Evolutionary conservation across 2,888 invertebrate species (phyloP), one percentile per base, ranked within the genome.

Genomic region (Schizotus pectinicornis): DNA sequence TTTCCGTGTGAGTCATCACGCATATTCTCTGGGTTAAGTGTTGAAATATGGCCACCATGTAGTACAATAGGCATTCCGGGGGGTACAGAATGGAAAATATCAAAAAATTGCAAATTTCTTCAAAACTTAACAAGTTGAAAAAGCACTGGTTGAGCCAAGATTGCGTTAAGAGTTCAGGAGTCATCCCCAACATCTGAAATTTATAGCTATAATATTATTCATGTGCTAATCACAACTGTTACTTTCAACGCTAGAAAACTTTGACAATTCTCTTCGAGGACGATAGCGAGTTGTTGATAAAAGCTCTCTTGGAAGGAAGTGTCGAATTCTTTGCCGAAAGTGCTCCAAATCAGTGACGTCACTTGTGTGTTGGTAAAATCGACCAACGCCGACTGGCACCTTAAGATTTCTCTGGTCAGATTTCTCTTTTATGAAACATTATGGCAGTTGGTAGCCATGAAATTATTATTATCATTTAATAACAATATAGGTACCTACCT

Each of bases 71-170:
- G 48, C 61, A 63, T 52, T 70, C 70, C 6, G 61, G 41, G 6
- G 68, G 66, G 57, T 59, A 69, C 37, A 70, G 45, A 37, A 68
- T 45, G 6, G 58, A 45, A 35, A 70, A 56, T 8, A 46, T 31
- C 7, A 69, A 14, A 42, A 67, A 70, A 51, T 68, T 69, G 34
- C 67, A 68, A 12, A 70, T 59, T 62, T 70, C 70, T 47, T 59
- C 51, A 53, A 67, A 70, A 9, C 49, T 51, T 7, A 70, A 52
- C 31, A 64, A 57, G 38, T 67, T 63, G 37, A 70, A 66, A 22
- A 69, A 70, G 50, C 65, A 65, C 33, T 70, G 68, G 12, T 58
- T 63, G 7, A 69, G 42, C 67, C 68, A 70, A 47, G 61, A 66
- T 48, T 43, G 49, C 8, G 59, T 59, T 6, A 69, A 46, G 8